A percentile compares a stretch with the other conserved stretches of the same genome.
Conservation (phyloP, 2,888 invertebrate genomes). For the Phengaris arion region DNA sequence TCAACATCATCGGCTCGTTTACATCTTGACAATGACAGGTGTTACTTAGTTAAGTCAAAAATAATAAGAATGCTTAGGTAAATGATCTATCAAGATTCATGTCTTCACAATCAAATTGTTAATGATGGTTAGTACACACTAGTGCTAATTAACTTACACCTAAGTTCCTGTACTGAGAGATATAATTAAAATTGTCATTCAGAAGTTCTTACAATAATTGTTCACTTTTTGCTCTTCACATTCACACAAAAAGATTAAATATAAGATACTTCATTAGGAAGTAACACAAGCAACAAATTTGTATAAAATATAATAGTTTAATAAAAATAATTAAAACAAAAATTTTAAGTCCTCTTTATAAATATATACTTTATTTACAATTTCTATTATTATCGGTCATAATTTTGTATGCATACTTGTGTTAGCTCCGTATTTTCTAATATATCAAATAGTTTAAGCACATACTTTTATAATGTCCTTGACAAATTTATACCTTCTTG, state of each 20-base stretch:
- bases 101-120: background rate
- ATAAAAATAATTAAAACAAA: slow-evolving; percentile 31
- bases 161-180: slow-evolving; percentile 79
- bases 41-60: too few species aligned
- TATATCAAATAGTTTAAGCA: slow-evolving; percentile 14
- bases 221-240: slow-evolving; percentile 30
- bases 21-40: too few species aligned
- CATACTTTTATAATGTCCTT: slow-evolving; percentile 4
- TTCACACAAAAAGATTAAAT: slow-evolving; percentile 28
- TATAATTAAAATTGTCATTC: slow-evolving; percentile 64
- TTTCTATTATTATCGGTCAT: slow-evolving; percentile 29
- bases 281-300: slow-evolving; percentile 28
- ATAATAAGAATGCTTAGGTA: background rate
- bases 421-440: slow-evolving; percentile 24
- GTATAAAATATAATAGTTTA: slow-evolving; percentile 28
- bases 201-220: slow-evolving; percentile 33
- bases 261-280: slow-evolving; percentile 28
- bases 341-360: slow-evolving; percentile 32
- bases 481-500: background rate
- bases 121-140: slow-evolving; percentile 53
- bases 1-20: too few species aligned
- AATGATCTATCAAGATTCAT: background rate
- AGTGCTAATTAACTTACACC: slow-evolving; percentile 65
- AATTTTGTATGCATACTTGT: slow-evolving; percentile 21
- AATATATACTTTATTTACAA: slow-evolving; percentile 36